Conservation (phyloP, 2,888 invertebrate genomes). For the Nematopogon swammerdamellus region DNA sequence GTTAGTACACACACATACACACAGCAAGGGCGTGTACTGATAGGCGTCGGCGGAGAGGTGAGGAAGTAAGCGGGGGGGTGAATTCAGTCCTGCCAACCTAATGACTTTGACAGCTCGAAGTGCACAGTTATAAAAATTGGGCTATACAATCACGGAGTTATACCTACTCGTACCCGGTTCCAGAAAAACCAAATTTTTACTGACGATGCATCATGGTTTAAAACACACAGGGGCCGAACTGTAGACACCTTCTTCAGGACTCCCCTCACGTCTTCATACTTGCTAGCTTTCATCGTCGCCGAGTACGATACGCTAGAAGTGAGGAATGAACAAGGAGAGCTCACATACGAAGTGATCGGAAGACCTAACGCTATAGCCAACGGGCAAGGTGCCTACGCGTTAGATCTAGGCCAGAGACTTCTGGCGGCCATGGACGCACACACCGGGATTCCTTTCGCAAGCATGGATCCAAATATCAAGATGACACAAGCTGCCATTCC, state of each 20-base stretch:
- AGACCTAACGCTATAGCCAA: slow-evolving; percentile 32
- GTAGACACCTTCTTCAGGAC: slow-evolving; percentile 35
- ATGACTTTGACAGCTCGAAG: too few species aligned
- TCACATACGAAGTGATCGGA: slow-evolving; percentile 41
- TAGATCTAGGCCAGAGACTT: slow-evolving; percentile 34
- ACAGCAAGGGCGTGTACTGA: too few species aligned
- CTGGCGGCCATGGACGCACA: slow-evolving; percentile 52
- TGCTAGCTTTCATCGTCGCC: slow-evolving; percentile 67
- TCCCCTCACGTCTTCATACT: slow-evolving; percentile 62
- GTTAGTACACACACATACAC: too few species aligned
- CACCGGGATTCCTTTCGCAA: slow-evolving; percentile 45
- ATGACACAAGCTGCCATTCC: slow-evolving; percentile 76
- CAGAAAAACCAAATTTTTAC: too few species aligned
- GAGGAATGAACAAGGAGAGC: slow-evolving; percentile 3
- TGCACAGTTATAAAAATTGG: too few species aligned
- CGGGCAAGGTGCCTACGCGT: slow-evolving; percentile 36
- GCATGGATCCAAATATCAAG: slow-evolving; percentile 40
- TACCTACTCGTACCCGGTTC: too few species aligned
- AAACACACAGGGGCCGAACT: slow-evolving; percentile 21
- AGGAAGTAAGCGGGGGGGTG: too few species aligned
- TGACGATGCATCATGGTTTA: too few species aligned
- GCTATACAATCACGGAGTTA: too few species aligned
- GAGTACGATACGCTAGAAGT: slow-evolving; percentile 37
- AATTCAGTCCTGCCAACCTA: too few species aligned
- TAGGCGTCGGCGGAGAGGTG: too few species aligned